Evolutionary conservation across 2,113 vertebrate genomes (phyloP), one percentile per base, ranked within the genome.

Genomic region (Antigone vipio): DNA sequence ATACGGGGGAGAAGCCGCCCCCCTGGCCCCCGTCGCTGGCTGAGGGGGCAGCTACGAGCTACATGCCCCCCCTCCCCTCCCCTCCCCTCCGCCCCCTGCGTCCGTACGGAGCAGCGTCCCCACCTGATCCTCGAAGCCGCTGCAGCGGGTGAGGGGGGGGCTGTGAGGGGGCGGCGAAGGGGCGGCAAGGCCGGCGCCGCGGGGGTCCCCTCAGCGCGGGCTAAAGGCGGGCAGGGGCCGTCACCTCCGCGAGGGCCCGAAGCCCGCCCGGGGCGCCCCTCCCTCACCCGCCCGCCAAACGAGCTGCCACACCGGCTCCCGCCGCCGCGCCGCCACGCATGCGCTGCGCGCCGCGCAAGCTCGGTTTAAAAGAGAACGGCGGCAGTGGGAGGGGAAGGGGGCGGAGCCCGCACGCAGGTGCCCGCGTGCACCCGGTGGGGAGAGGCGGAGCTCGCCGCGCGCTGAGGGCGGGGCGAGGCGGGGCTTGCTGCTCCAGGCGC

Each of bases 141-240:
- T 5, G 34, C 20, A 14, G 59, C 34, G 11, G 23, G 24, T 4
- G 29, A 60, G 38, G 11, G 29, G 29, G 8, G 6, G 11, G 30
- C 17, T 9, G 30, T 2, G 29, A 47, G 7, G 19, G 5, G 5
- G 11, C 7, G 12, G 38, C 4, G 7, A 15, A 6, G 1, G 3
- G 15, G 22, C 34, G 20, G 45, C 30, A 5, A 11, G 23, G 20
- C 34, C 22, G 8, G 11, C 12, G 14, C 30, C 7, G 6, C 30
- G 3, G 32, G 7, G 1, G 3, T 9, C 29, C 29, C 29, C 49
- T 29, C 62, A 27, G 22, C 9, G 17, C n/a, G 3, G 9, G 15
- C 50, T 12, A 5, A 12, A 12, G 30, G n/a, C 52, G 6, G 8
- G 7, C 26, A 11, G 18, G 18, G n/a, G 15, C 59, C 35, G 42